These are phyloP conservation scores for Philotrypesis tridentata DNA, from an alignment of 1,140 invertebrate species.

Conservation along the genomic window DNA sequence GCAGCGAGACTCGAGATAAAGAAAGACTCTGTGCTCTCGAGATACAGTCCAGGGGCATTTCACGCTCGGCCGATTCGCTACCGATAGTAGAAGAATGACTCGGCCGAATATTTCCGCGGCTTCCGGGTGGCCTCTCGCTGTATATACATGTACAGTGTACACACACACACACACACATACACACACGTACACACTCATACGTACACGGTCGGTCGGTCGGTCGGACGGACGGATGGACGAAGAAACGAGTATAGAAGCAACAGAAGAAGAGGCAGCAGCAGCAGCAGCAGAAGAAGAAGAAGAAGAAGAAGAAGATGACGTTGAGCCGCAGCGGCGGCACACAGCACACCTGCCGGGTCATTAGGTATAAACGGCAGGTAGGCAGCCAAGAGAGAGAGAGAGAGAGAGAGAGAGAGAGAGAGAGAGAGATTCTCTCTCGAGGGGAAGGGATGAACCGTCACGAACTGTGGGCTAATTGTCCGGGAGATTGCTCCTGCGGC, in stretches of 20 bases:
- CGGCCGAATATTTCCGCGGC: constrained; percentile 42
- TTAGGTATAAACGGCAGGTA: constrained; percentile 70
- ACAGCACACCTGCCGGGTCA: constrained; percentile 71
- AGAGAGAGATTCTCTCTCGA: too few relatives aligned
- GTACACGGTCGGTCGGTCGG: background rate
- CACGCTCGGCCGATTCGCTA: constrained; percentile 40
- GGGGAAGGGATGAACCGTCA: constrained; percentile 65
- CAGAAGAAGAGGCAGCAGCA: background rate
- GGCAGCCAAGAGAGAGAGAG: constrained; percentile 44
- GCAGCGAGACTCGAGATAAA: background rate
- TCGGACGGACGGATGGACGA: too few relatives aligned
- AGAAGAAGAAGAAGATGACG: constrained; percentile 50
- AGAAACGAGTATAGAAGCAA: too few relatives aligned
- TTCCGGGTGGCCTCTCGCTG: constrained; percentile 57
- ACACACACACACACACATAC: constrained; percentile 13
- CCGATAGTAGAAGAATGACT: constrained; percentile 38
- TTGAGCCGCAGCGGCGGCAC: constrained; percentile 57
- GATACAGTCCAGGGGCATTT: constrained; percentile 1
- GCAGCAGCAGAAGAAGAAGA: constrained; percentile 6
- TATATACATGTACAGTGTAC: too few relatives aligned
- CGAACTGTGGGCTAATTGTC: constrained; percentile 73
- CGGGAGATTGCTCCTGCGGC: constrained; percentile 70
- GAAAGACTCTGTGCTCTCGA: background rate
- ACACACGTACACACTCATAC: constrained; percentile 16
- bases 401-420: constrained; percentile 48